Conservation (phyloP, 2,113 vertebrate genomes). For the Anser cygnoides region DNA sequence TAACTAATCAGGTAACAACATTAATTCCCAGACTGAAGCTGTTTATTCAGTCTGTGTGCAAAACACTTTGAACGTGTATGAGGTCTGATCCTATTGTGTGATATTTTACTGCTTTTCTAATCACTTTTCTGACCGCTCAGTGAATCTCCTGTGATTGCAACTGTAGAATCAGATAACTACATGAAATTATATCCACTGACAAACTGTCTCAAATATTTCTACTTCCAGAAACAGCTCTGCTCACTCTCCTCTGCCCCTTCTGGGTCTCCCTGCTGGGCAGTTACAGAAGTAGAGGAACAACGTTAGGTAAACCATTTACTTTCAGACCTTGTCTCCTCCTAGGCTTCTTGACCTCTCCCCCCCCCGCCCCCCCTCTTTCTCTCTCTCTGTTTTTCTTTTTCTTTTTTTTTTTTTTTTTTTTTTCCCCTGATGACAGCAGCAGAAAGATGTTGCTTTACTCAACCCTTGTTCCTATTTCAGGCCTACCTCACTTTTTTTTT, state of each 20-base stretch:
- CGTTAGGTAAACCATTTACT: neutral
- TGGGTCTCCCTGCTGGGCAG: neutral
- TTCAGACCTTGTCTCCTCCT: neutral
- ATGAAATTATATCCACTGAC: neutral
- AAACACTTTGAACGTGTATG: neutral
- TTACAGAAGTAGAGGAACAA: neutral
- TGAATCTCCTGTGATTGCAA: neutral
- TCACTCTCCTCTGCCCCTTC: neutral
- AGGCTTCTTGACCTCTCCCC: neutral
- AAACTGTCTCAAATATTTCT: neutral
- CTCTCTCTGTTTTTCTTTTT: too few relatives aligned
- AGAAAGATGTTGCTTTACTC: neutral
- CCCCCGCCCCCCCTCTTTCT: too few relatives aligned
- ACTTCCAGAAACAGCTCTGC: neutral
- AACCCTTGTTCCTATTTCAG: neutral
- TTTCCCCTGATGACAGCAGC: neutral
- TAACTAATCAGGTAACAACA: neutral
- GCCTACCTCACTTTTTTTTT: neutral
- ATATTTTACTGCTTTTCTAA: neutral
- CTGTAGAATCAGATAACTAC: neutral
- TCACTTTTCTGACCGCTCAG: neutral
- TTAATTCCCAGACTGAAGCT: neutral
- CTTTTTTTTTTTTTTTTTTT: neutral
- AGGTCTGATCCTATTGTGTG: neutral
- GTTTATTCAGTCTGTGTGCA: neutral